Evolutionary conservation across 2,888 invertebrate species (phyloP), one percentile per base, ranked within the genome.

Genomic region (Drosophila flavopinicola): DNA sequence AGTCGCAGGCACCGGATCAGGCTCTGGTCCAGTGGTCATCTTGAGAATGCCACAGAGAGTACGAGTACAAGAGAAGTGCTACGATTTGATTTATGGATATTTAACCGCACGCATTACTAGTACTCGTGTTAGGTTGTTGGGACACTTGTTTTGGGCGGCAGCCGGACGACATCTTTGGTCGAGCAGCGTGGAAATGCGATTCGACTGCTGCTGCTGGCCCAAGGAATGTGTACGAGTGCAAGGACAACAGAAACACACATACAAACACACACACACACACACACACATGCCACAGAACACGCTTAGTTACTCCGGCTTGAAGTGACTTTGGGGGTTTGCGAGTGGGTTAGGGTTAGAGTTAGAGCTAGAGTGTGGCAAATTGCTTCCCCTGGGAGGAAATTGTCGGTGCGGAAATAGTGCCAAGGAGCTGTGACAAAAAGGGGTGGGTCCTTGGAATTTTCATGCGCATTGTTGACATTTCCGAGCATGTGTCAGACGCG

Each of bases 11-110:
- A n/a, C n/a, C n/a, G n/a, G n/a, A n/a, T n/a, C n/a, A n/a, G 49
- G 33, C 42, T 15, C 74, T 48, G 67, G 54, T 70, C 67, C 69
- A 64, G 47, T 75, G 83, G 86, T 78, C 84, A 88, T 89, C 88
- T 89, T 87, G 80, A 75, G 74, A 63, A 78, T 85, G 67, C 52
- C 71, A 56, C 60, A 78, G 29, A 44, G 67, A 59, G 69, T 61
- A 33, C 58, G 63, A 35, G 53, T 45, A n/a, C 60, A 20, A 39
- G 57, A 60, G 64, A 60, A 49, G 76, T 71, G 74, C 52, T 71
- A 69, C 75, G 83, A 84, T 89, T 90, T 90, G 90, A 90, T 90
- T 90, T 90, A 90, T 90, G 90, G 90, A 85, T 85, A 82, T 90
- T 90, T 90, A 89, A 90, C 90, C 90, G 74, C 90, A 90, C 80